Evolutionary conservation across 2,113 vertebrate genomes (phyloP).

Genomic region (Argyrosomus japonicus): DNA sequence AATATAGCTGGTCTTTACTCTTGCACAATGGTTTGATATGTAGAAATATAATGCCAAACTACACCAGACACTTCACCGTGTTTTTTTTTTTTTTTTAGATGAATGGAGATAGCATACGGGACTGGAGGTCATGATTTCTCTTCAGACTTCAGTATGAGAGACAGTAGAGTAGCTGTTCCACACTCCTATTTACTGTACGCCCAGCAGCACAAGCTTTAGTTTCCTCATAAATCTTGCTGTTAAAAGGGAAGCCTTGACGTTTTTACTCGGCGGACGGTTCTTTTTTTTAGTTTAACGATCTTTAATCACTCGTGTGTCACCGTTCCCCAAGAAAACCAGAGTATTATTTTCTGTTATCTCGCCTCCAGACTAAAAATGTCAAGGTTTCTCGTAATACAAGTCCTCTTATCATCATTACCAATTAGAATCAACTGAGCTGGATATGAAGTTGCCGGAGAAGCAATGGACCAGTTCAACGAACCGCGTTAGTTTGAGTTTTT

Average conservation of each 20-base stretch:
- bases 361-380: constrained; percentile 45
- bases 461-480: constrained; percentile 57
- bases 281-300: not conserved
- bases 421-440: constrained; percentile 41
- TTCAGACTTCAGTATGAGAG: constrained; percentile 18
- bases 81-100: constrained; percentile 11
- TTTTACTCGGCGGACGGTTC: not conserved
- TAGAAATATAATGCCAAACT: constrained; percentile 73
- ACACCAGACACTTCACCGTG: constrained; percentile 40
- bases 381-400: constrained; percentile 33
- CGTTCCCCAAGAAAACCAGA: not conserved
- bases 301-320: constrained; percentile 1
- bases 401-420: constrained; percentile 2
- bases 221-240: constrained; percentile 30
- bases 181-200: not conserved
- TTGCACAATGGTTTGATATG: constrained; percentile 27
- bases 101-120: not conserved
- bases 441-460: constrained; percentile 66
- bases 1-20: constrained; percentile 69
- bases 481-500: not conserved
- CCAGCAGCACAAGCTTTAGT: constrained; percentile 48
- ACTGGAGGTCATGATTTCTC: constrained; percentile 27
- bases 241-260: constrained; percentile 59
- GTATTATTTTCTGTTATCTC: not conserved
- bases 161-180: constrained; percentile 15